Base-by-base conservation (phyloP, 2,113 vertebrate species). In the Bucco capensis region DNA sequence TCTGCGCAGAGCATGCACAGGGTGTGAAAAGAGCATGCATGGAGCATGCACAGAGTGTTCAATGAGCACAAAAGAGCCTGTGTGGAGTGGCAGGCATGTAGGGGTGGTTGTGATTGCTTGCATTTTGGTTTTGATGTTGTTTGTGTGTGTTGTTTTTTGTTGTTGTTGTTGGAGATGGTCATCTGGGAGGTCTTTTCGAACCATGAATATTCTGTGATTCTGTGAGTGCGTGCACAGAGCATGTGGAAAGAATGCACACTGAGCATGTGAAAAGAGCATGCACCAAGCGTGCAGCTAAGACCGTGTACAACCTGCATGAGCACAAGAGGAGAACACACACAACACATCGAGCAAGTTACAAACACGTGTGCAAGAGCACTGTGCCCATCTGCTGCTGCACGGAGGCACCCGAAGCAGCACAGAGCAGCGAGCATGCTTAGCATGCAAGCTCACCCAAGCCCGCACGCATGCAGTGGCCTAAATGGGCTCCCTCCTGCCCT, bases 391-490 rank as follows among this genome's bases (percentile, higher is more conserved):
- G 1, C 35, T 1, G 0, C 7, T 10, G 35, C 66, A 24, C 46
- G 3, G 31, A 4, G 31, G 51, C 51, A 11, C 37, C 37, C 27
- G 28, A 27, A 8, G 19, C 58, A 9, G 56, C 18, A 54, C 10
- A 10, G 53, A 54, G 53, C 9, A 18, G 9, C 33, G 57, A 60
- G 23, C 24, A 10, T 15, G 7, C 14, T 23, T 11, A 33, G 33
- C 57, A 25, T 27, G 37, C 27, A 14, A 40, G 37, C 67, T 75
- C 5, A 0, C 64, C 70, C 70, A 5, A 46, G 75, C 6, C 2
- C 3, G 0, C 69, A 2, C 5, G 2, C 14, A 1, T 33, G 1
- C 14, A 1, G 50, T 0, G 0, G 42, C 40, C 23, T 19, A 7
- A 70, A 47, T 1, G 9, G 46, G 38, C 2, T 71, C 27, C 25